Evolutionary conservation across 2,113 vertebrate genomes (phyloP).

Genomic region (Oncorhynchus gorbuscha): DNA sequence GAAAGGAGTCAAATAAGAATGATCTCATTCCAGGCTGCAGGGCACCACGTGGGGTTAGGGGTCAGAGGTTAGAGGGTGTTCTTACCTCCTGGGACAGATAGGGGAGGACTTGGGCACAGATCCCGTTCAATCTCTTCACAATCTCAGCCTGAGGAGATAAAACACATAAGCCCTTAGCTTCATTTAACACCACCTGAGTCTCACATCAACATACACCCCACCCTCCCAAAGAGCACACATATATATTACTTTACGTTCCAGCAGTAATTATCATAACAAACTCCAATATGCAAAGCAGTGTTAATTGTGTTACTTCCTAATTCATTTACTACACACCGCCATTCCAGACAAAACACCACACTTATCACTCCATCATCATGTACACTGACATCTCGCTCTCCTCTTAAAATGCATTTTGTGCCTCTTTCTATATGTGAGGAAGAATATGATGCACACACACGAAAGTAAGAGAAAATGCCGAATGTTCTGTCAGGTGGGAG

Average conservation of each 20-base stretch:
- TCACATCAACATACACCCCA: not conserved
- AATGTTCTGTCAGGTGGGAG: not conserved
- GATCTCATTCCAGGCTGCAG: slow-evolving; percentile 60
- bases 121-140: slow-evolving; percentile 96
- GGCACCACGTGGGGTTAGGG: not conserved
- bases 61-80: not conserved
- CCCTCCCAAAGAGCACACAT: not conserved
- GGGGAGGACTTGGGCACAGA: slow-evolving; percentile 96
- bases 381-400: slow-evolving; percentile 51
- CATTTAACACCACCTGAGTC: slow-evolving; percentile 28
- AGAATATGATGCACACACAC: not conserved
- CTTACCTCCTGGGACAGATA: slow-evolving; percentile 97
- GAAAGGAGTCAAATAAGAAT: slow-evolving; percentile 54
- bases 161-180: slow-evolving; percentile 22
- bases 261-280: slow-evolving; percentile 70
- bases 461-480: not conserved
- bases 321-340: slow-evolving; percentile 68
- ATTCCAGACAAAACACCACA: slow-evolving; percentile 56
- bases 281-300: slow-evolving; percentile 71
- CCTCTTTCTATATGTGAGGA: not conserved
- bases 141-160: slow-evolving; percentile 85
- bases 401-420: not conserved
- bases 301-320: slow-evolving; percentile 71
- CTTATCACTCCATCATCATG: slow-evolving; percentile 45
- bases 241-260: slow-evolving; percentile 69